Percentiles rank a stretch among this genome's conserved stretches.
These are phyloP conservation scores for Ectemnius lituratus DNA, from an alignment of 2,888 invertebrate genomes.

Conservation along the genomic window DNA sequence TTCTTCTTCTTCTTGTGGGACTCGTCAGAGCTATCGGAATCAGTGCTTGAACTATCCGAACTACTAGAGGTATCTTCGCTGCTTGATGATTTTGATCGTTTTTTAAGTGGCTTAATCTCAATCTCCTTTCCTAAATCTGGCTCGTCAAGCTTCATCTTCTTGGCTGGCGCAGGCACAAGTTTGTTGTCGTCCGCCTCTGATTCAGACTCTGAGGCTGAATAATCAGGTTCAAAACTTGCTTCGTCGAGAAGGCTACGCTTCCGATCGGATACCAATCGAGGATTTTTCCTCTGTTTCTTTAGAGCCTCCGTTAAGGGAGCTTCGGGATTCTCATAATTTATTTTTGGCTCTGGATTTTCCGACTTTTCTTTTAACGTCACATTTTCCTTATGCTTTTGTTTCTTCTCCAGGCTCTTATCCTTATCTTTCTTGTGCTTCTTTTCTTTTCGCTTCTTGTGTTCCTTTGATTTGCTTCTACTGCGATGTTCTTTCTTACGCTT, in stretches of 20 bases:
- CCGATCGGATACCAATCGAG: conserved; percentile 79
- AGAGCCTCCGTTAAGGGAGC: conserved; percentile 59
- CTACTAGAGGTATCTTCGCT: conserved; percentile 79
- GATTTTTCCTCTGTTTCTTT: conserved; percentile 71
- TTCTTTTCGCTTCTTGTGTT: conserved; percentile 76
- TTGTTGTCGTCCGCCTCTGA: conserved; percentile 79
- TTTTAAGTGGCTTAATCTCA: conserved; percentile 75
- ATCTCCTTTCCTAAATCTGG: conserved; percentile 61
- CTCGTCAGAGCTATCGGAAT: conserved; percentile 77
- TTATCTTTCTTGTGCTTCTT: conserved; percentile 79
- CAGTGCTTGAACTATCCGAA: conserved; percentile 78
- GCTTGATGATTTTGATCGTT: conserved; percentile 77
- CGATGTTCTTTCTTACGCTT: conserved; percentile 73
- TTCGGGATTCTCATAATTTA: conserved; percentile 53
- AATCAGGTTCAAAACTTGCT: conserved; percentile 87
- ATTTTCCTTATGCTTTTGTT: conserved; percentile 73
- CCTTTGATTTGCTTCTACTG: conserved; percentile 72
- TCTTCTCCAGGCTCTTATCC: conserved; percentile 72
- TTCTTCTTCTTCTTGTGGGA: conserved; percentile 81
- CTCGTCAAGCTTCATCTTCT: conserved; percentile 67
- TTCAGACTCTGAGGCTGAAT: conserved; percentile 85
- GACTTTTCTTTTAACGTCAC: conserved; percentile 59
- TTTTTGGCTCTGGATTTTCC: conserved; percentile 57
- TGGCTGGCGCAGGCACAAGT: conserved; percentile 53
- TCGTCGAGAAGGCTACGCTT: conserved; percentile 86